Evolutionary conservation across 2,888 invertebrate species (phyloP).

Genomic region (Mesorhabditis sp.): DNA sequence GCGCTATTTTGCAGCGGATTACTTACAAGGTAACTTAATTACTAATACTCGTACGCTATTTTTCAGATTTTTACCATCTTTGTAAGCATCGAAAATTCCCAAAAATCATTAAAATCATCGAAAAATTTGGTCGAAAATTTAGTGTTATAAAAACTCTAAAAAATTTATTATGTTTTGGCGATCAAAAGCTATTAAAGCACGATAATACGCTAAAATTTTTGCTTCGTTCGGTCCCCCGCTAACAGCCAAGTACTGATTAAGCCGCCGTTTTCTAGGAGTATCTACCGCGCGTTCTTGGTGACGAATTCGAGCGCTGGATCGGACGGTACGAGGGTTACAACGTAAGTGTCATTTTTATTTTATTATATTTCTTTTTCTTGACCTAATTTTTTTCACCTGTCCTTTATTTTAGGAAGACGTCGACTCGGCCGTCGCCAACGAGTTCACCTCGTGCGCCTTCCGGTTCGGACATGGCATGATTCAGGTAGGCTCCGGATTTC

Average conservation of each 20-base stretch:
- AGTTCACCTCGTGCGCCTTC: constrained; percentile 92
- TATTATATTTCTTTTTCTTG: too few species aligned
- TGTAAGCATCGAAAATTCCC: too few species aligned
- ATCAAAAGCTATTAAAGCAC: too few species aligned
- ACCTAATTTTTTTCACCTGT: constrained; percentile 64
- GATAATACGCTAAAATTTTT: too few species aligned
- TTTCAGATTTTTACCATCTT: not conserved
- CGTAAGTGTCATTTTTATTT: constrained; percentile 61
- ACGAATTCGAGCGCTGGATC: constrained; percentile 69
- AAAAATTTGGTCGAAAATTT: not conserved
- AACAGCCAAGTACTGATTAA: constrained; percentile 54
- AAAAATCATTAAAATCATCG: too few species aligned
- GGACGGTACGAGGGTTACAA: constrained; percentile 81
- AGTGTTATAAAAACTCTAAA: too few species aligned
- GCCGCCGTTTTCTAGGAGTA: constrained; percentile 67
- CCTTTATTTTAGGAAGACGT: constrained; percentile 62
- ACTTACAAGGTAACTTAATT: constrained; percentile 54
- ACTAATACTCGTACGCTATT: not conserved
- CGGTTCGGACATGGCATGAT: constrained; percentile 91
- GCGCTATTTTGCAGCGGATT: constrained; percentile 65
- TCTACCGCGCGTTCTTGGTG: constrained; percentile 82
- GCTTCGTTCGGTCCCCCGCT: not conserved
- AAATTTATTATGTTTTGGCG: too few species aligned
- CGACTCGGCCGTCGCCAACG: constrained; percentile 85
- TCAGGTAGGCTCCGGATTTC: constrained; percentile 66